Evolutionary conservation across 2,888 invertebrate species (phyloP), one percentile per base, ranked within the genome.

Genomic region (Octodonta nipae): DNA sequence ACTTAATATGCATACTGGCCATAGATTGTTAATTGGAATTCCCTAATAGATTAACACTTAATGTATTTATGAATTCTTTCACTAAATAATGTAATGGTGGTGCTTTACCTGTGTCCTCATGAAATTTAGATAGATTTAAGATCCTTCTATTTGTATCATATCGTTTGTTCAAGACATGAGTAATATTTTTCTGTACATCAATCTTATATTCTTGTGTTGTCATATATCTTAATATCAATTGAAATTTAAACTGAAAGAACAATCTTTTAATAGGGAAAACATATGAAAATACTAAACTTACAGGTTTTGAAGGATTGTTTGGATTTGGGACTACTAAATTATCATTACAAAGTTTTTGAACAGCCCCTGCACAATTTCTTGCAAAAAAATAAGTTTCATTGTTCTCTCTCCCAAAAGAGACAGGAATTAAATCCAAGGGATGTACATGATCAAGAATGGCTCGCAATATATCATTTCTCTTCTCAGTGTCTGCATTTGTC

Each of bases 401-500:
- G 2, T 34, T 38, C 25, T 47, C 46, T 25, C 38, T 43, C 4
- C 45, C 37, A 41, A 59, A 61, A 44, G 61, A 65, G 0, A 68
- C 63, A 3, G 69, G 69, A 33, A 68, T 63, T 13, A 69, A 51
- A 44, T 68, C 67, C 2, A 59, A 48, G 1, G 68, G 68, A 33
- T 64, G 56, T 2, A 66, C 58, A 10, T 63, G 54, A 15, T 56
- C 55, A 26, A 68, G 44, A 34, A 70, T 58, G 5, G 60, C 54
- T 44, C 58, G 59, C 13, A 69, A 44, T 10, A 67, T 30, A 27
- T 42, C 34, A 32, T 51, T 41, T 29, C 51, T 40, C n/a, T 35
- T 49, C 26, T 55, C 54, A 5, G 48, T 46, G 4, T 46, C 54
- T 7, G 61, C 60, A 42, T 43, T 42, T 25, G 26, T 33, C 12